These are phyloP conservation scores for Leiothrix lutea DNA, from an alignment of 2,113 vertebrate species.

Conservation along the genomic window DNA sequence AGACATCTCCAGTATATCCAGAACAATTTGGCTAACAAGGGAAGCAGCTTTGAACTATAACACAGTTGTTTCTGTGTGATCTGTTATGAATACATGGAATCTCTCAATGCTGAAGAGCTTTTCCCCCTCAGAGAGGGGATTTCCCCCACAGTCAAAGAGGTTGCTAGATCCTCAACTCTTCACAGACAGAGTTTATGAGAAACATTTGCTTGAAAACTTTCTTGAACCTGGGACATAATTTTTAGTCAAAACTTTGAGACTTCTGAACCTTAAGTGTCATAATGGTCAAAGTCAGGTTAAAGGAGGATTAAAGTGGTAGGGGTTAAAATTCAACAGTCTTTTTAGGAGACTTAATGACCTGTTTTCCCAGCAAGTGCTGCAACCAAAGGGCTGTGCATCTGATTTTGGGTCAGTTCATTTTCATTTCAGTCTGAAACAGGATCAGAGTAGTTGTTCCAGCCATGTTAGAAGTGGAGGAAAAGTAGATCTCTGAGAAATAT, in stretches of 20 bases:
- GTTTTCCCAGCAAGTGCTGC: neutral
- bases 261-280: neutral
- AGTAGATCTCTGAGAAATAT: neutral
- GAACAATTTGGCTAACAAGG: neutral
- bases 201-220: neutral
- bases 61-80: neutral
- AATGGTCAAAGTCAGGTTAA: neutral
- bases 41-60: neutral
- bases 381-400: neutral
- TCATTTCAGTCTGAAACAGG: neutral
- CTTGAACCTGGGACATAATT: accelerated
- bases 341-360: neutral
- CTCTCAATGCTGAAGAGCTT: neutral
- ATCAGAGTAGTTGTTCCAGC: neutral
- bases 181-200: neutral
- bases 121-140: neutral
- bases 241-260: neutral
- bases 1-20: neutral
- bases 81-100: neutral
- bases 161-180: neutral
- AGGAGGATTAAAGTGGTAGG: neutral
- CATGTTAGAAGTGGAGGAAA: neutral
- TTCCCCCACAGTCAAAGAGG: neutral
- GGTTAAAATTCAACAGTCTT: neutral
- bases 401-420: neutral